Percentiles rank a stretch among this genome's conserved stretches.
Evolutionary conservation across 2,797 vertebrate species (phyloP).

Genomic region (Bovichtus variegatus): DNA sequence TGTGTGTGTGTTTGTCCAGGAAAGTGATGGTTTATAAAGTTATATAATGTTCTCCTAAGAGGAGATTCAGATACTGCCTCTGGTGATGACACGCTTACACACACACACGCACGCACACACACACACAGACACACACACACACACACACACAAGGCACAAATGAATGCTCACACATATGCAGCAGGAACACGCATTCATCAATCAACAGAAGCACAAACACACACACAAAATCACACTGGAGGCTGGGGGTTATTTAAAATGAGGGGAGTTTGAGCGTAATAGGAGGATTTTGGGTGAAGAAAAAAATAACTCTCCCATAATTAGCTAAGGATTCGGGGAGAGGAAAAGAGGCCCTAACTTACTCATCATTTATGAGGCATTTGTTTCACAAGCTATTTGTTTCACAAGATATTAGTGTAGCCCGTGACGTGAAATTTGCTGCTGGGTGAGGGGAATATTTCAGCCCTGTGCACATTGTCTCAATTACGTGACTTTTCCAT

Average conservation of each 20-base stretch:
- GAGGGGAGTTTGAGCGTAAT: slow-evolving; percentile 27
- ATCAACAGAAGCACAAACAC: slow-evolving; percentile 19
- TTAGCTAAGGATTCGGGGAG: slow-evolving; percentile 9
- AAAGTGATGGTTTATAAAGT: slow-evolving; percentile 36
- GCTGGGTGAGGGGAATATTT: slow-evolving; percentile 8
- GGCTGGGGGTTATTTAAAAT: slow-evolving; percentile 36
- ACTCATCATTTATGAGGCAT: slow-evolving; percentile 50
- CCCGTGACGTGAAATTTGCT: slow-evolving; percentile 21
- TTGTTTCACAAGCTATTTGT: slow-evolving; percentile 41
- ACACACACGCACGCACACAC: neutral
- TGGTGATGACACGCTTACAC: slow-evolving; percentile 20
- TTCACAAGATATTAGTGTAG: slow-evolving; percentile 36
- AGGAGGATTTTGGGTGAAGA: slow-evolving; percentile 20
- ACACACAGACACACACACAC: neutral
- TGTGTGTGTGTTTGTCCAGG: slow-evolving; percentile 11
- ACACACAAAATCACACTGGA: slow-evolving; percentile 7
- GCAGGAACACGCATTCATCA: slow-evolving; percentile 45
- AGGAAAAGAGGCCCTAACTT: slow-evolving; percentile 10
- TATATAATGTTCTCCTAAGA: slow-evolving; percentile 55
- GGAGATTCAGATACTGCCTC: slow-evolving; percentile 43
- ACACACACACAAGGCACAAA: slow-evolving; percentile 23
- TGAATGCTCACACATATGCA: slow-evolving; percentile 30
- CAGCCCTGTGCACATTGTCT: slow-evolving; percentile 2
- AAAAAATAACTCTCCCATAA: slow-evolving; percentile 25
- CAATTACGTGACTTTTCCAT: neutral